These are phyloP conservation scores for Tetranychus urticae DNA, from an alignment of 1,140 invertebrate species.

Conservation along the genomic window DNA sequence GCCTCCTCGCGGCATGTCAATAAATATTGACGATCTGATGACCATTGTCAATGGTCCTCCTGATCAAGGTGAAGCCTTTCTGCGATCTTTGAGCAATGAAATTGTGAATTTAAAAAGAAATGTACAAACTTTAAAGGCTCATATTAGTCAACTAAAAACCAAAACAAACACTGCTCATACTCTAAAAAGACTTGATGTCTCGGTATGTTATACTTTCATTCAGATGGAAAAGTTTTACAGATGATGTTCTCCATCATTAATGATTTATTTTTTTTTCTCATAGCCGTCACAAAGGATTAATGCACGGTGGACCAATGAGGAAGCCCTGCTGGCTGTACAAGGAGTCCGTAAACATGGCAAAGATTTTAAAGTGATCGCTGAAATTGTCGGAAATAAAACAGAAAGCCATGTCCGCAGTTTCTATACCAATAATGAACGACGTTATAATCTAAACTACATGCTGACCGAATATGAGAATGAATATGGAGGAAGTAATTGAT, in stretches of 20 bases:
- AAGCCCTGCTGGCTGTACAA: constrained; percentile 66
- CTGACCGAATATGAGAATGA: constrained; percentile 64
- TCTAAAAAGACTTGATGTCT: constrained; percentile 34
- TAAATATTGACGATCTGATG: constrained; percentile 83
- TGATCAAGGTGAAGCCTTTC: constrained; percentile 50
- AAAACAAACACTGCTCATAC: constrained; percentile 37
- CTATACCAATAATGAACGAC: constrained; percentile 63
- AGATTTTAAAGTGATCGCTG: constrained; percentile 81
- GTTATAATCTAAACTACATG: constrained; percentile 70
- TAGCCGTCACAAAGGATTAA: constrained; percentile 33
- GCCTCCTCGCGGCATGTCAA: constrained; percentile 82
- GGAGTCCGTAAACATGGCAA: constrained; percentile 79
- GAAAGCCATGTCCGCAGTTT: constrained; percentile 73
- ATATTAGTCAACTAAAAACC: constrained; percentile 51
- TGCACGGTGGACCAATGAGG: constrained; percentile 74
- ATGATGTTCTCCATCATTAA: background rate
- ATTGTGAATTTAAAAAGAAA: constrained; percentile 75
- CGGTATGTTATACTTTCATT: background rate
- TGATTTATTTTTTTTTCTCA: background rate
- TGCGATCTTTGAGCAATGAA: constrained; percentile 74
- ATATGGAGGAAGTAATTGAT: background rate
- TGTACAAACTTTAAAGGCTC: constrained; percentile 86
- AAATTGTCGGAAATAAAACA: constrained; percentile 80
- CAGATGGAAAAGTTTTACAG: background rate
- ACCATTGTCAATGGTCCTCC: constrained; percentile 45